These are phyloP conservation scores for Ennomos erosarius DNA, from an alignment of 2,888 invertebrate genomes.

Conservation along the genomic window DNA sequence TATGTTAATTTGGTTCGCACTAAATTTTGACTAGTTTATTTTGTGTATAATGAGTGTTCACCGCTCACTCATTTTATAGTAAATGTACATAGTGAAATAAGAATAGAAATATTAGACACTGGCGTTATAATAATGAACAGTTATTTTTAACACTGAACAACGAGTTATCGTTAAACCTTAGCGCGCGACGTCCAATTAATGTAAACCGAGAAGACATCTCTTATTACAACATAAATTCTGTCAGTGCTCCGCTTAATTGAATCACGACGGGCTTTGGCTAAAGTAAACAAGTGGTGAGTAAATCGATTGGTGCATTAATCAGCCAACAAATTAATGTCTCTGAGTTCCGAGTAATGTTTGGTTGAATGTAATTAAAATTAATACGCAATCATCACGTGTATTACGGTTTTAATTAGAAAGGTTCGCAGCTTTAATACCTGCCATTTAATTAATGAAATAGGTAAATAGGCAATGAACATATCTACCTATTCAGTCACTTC, in stretches of 20 bases:
- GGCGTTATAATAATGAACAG: slow-evolving; percentile 43
- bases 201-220: slow-evolving; percentile 64
- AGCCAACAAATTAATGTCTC: slow-evolving; percentile 27
- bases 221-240: slow-evolving; percentile 67
- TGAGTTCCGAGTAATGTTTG: background rate
- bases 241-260: slow-evolving; percentile 61
- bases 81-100: slow-evolving; percentile 13
- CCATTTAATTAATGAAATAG: too few relatives aligned
- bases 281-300: slow-evolving; percentile 50
- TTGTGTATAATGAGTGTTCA: slow-evolving; percentile 4
- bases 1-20: slow-evolving; percentile 9
- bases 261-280: slow-evolving; percentile 53
- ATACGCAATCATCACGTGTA: background rate
- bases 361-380: slow-evolving; percentile 6
- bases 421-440: too few relatives aligned
- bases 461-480: too few relatives aligned
- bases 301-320: slow-evolving; percentile 42
- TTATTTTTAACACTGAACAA: slow-evolving; percentile 52
- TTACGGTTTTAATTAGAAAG: too few relatives aligned
- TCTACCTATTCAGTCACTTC: too few relatives aligned
- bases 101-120: slow-evolving; percentile 20
- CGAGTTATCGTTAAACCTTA: slow-evolving; percentile 62
- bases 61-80: slow-evolving; percentile 4
- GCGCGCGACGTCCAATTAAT: slow-evolving; percentile 66
- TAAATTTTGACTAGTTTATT: slow-evolving; percentile 8